Conservation (phyloP, 1,140 invertebrate genomes). For the Drosophila teissieri region DNA sequence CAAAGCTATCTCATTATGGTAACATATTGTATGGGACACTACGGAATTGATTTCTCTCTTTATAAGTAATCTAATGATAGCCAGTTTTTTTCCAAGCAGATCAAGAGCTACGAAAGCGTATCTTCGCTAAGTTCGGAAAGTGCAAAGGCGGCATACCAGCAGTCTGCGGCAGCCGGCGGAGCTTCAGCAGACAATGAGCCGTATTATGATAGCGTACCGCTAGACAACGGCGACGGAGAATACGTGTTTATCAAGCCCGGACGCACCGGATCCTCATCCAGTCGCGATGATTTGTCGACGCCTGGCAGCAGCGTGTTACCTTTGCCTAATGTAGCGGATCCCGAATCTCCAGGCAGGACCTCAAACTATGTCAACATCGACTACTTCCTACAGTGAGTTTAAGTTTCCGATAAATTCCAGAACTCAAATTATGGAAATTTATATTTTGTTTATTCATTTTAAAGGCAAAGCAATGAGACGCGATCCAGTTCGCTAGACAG, state of each 20-base stretch:
- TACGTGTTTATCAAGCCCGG: constrained; percentile 91
- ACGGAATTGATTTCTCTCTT: no score
- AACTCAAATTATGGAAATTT: no score
- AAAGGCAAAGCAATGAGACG: constrained; percentile 84
- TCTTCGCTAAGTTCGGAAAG: constrained; percentile 86
- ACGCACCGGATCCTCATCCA: constrained; percentile 86
- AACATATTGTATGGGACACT: no score
- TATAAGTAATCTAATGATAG: no score
- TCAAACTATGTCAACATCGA: constrained; percentile 96
- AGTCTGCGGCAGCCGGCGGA: constrained; percentile 38
- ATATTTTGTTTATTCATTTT: background rate
- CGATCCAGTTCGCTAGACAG: constrained; percentile 85
- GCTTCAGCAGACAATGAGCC: constrained; percentile 87
- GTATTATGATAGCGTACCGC: constrained; percentile 92
- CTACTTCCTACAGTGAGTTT: constrained; percentile 92
- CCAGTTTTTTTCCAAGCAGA: constrained; percentile 70
- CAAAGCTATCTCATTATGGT: no score
- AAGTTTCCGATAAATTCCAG: background rate
- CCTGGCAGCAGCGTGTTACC: constrained; percentile 88
- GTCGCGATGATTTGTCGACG: constrained; percentile 87
- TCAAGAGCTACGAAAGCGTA: constrained; percentile 88
- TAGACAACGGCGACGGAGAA: constrained; percentile 91
- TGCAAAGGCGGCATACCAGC: constrained; percentile 67
- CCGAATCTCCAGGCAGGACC: constrained; percentile 90
- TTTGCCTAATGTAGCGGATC: constrained; percentile 85